Evolutionary conservation across 2,888 invertebrate species (phyloP).

Genomic region (Heliconius ethilla): DNA sequence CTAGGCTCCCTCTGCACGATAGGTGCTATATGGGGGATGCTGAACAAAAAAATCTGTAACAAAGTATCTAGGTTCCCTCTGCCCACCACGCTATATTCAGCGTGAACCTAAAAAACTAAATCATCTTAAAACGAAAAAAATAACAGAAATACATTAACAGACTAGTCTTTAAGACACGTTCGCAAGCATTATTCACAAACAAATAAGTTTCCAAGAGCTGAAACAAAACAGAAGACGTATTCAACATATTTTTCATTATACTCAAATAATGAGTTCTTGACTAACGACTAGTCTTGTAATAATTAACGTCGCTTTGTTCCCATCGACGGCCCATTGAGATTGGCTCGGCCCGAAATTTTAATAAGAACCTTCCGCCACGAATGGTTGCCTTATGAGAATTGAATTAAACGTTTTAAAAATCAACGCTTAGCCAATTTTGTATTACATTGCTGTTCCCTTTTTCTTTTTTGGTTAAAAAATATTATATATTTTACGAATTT

Average conservation of each 20-base stretch:
- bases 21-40: too few relatives aligned
- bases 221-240: conserved; percentile 36
- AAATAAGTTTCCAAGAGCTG: conserved; percentile 35
- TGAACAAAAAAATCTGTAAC: too few relatives aligned
- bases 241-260: conserved; percentile 42
- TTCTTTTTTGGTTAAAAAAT: not conserved
- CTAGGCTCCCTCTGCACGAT: too few relatives aligned
- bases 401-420: conserved; percentile 19
- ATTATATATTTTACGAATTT: not conserved
- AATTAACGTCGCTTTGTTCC: conserved; percentile 41
- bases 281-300: conserved; percentile 36
- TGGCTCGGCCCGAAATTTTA: conserved; percentile 29
- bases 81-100: not conserved
- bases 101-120: not conserved
- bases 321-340: conserved; percentile 29
- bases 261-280: conserved; percentile 39
- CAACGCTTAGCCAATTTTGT: not conserved
- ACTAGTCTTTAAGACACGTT: not conserved
- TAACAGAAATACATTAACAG: not conserved
- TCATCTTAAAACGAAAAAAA: not conserved
- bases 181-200: conserved; percentile 27
- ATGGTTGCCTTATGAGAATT: not conserved
- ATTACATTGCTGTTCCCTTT: not conserved
- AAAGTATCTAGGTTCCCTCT: not conserved
- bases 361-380: conserved; percentile 1